Evolutionary conservation across 2,888 invertebrate species (phyloP).

Genomic region (Oegoconia quadripuncta): DNA sequence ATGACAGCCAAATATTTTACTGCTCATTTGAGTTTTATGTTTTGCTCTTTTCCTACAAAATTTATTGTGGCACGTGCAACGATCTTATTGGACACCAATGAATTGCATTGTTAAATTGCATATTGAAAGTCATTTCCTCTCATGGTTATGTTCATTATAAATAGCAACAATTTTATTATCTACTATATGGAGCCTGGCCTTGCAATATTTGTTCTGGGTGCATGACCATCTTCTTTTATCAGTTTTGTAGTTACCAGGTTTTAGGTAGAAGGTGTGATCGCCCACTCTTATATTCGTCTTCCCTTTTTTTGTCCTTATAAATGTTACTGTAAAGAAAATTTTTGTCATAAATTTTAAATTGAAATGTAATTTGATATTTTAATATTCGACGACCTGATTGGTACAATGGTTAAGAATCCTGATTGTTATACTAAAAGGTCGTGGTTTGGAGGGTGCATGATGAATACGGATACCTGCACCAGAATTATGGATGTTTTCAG

Average conservation of each 20-base stretch:
- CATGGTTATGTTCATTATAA: slow-evolving; percentile 56
- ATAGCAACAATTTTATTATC: slow-evolving; percentile 55
- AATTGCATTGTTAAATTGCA: too few relatives aligned
- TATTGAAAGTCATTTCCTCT: slow-evolving; percentile 48
- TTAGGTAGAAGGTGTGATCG: slow-evolving; percentile 49
- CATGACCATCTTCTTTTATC: slow-evolving; percentile 48
- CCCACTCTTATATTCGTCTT: slow-evolving; percentile 55
- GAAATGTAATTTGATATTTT: neutral
- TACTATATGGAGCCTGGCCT: slow-evolving; percentile 46
- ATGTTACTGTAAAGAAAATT: slow-evolving; percentile 41
- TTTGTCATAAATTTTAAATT: neutral
- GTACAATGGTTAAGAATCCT: too few relatives aligned
- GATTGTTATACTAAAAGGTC: too few relatives aligned
- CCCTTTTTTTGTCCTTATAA: slow-evolving; percentile 52
- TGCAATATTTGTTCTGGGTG: slow-evolving; percentile 56
- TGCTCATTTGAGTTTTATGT: too few relatives aligned
- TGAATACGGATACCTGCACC: too few relatives aligned
- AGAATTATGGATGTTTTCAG: too few relatives aligned
- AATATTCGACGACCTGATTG: too few relatives aligned
- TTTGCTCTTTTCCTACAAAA: too few relatives aligned
- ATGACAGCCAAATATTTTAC: too few relatives aligned
- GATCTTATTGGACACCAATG: too few relatives aligned
- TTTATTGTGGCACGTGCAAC: too few relatives aligned
- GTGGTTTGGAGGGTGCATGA: too few relatives aligned
- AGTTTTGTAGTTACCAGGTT: slow-evolving; percentile 40